Conservation (phyloP, 2,797 vertebrate genomes). For the Botia kubotai region DNA sequence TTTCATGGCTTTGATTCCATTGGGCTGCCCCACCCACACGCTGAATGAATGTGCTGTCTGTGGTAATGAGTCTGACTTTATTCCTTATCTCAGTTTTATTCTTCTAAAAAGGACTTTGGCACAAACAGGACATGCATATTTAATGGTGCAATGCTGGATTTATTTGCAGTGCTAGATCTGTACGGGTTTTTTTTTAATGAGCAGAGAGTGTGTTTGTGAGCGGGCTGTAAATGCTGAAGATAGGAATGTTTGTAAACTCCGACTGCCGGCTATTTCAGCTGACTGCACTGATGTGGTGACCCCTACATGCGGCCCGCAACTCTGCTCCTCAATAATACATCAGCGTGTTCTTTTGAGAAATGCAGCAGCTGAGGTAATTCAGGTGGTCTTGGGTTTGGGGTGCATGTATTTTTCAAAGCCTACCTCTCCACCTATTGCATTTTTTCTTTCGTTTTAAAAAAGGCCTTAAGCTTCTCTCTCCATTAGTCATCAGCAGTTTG, state of each 20-base stretch:
- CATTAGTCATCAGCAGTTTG: constrained; percentile 56
- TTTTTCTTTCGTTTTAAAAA: constrained; percentile 31
- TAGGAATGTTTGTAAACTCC: constrained; percentile 30
- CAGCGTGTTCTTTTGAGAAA: constrained; percentile 55
- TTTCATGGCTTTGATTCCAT: background rate
- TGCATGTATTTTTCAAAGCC: constrained; percentile 52
- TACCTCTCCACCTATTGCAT: constrained; percentile 26
- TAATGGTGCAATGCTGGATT: background rate
- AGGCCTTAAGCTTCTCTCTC: constrained; percentile 16
- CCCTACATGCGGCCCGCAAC: constrained; percentile 42
- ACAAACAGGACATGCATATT: constrained; percentile 20
- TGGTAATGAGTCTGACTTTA: background rate
- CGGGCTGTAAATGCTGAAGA: constrained; percentile 10
- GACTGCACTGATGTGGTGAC: constrained; percentile 45
- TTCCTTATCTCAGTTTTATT: background rate
- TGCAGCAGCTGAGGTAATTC: constrained; percentile 35
- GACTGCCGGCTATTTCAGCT: constrained; percentile 50
- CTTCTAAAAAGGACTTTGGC: constrained; percentile 26
- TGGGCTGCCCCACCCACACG: background rate
- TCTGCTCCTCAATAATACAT: constrained; percentile 67
- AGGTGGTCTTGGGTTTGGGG: constrained; percentile 35
- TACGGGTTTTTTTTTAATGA: constrained; percentile 1
- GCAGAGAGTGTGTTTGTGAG: background rate
- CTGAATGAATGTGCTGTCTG: background rate
- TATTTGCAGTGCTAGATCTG: background rate